Base-by-base conservation (phyloP, 1,140 invertebrate genomes). In the Micrasema minimum region DNA sequence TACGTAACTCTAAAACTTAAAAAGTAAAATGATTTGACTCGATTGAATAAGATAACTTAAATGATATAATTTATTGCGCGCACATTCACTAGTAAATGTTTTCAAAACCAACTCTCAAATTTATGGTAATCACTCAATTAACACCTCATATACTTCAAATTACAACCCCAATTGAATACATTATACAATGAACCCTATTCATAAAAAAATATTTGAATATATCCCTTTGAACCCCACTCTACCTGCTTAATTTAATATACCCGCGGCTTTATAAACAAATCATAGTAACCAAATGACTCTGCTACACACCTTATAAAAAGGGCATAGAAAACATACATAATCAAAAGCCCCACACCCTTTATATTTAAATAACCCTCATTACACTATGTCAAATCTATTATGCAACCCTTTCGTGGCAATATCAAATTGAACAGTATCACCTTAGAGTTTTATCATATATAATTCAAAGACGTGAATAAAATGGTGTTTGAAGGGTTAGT, bases 291-390 rank as follows among this genome's bases (percentile, higher is more conserved):
- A 59, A 67, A 67, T 38, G 48, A 38, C 12, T 37, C 53, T 67
- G 48, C 53, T 67, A 55, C 35, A 53, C 65, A 53, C 35, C 51
- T 43, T 57, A 43, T 55, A 51, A 48, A 65, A 51, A 20, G 18
- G 14, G 4, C 26, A 55, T 57, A 48, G 22, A 41, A 43, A 53
- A 20, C 51, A 67, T 26, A 66, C 7, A 31, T 31, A 31, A 31
- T 31, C 6, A 66, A 46, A 35, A 22, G 2, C 37, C 43, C 57
- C 26, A 46, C 66, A 72, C 71, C 71, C 66, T 23, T 68, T 67
- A 66, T 72, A 72, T 72, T 72, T 45, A 72, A 72, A 72, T 72
- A 64, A 26, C 22, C 41, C 51, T 71, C 69, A 71, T 71, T 66
- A 50, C 50, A 67, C 37, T 67, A 53, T 53, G 50, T 67, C 35